Evolutionary conservation across 2,113 vertebrate species (phyloP).

Genomic region (Hippocampus abdominalis): DNA sequence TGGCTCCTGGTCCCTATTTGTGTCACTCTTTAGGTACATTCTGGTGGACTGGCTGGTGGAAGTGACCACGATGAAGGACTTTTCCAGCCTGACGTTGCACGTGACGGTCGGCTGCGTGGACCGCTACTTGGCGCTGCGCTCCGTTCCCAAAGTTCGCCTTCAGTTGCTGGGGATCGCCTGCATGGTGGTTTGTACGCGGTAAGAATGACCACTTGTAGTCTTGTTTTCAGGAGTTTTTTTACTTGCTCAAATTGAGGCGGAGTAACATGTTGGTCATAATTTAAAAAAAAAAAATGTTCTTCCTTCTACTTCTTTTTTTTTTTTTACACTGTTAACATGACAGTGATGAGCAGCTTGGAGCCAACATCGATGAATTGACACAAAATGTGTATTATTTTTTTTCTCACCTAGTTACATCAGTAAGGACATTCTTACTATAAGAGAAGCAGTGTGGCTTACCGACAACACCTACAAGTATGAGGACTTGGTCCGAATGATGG

Average conservation of each 20-base stretch:
- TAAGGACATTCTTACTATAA: constrained; percentile 94
- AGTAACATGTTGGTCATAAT: too few species aligned
- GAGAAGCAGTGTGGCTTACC: constrained; percentile 97
- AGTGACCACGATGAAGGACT: constrained; percentile 97
- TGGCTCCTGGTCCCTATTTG: neutral
- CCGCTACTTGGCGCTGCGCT: constrained; percentile 82
- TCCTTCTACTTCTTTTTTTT: too few species aligned
- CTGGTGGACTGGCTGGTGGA: constrained; percentile 96
- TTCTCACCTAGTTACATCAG: constrained; percentile 75
- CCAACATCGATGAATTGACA: neutral
- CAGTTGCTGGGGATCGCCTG: constrained; percentile 96
- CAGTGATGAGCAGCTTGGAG: too few species aligned
- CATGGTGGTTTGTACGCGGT: constrained; percentile 98
- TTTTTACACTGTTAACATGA: neutral
- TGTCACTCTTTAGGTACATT: constrained; percentile 80
- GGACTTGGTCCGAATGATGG: constrained; percentile 97
- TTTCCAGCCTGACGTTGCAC: constrained; percentile 89
- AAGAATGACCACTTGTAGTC: neutral
- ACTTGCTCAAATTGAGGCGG: neutral
- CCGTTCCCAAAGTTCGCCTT: constrained; percentile 83
- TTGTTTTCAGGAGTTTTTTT: neutral
- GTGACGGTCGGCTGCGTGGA: constrained; percentile 92
- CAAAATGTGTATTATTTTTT: neutral
- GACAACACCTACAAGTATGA: constrained; percentile 99
- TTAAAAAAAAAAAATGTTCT: too few species aligned